These are phyloP conservation scores for Leucoma salicis DNA, from an alignment of 2,888 invertebrate species.

Conservation along the genomic window DNA sequence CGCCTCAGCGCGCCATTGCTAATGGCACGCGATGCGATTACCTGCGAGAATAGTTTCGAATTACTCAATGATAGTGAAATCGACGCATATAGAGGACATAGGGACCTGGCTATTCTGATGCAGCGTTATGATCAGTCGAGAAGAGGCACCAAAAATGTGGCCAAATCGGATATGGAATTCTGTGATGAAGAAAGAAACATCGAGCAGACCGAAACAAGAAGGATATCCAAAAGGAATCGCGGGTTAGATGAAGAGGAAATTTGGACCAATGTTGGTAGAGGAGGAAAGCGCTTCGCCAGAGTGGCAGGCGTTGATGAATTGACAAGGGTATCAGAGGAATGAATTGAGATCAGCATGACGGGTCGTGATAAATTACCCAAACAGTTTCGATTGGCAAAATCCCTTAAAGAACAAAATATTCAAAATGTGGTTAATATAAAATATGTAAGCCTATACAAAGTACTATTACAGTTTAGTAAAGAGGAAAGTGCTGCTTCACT, in stretches of 20 bases:
- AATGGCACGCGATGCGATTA: neutral
- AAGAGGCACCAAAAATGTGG: no score
- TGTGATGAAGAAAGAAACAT: neutral
- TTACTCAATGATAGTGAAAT: no score
- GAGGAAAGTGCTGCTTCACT: neutral
- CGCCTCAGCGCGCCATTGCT: neutral
- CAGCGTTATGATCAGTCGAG: no score
- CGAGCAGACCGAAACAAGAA: neutral
- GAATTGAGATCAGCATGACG: neutral
- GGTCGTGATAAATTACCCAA: neutral
- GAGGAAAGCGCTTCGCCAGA: neutral
- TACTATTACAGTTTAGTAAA: neutral
- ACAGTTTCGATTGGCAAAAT: no score
- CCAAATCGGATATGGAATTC: neutral
- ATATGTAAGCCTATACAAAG: neutral
- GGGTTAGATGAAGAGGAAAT: neutral
- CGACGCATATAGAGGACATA: no score
- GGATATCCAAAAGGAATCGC: neutral
- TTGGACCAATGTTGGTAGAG: neutral
- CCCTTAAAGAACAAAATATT: no score
- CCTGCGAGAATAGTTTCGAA: no score
- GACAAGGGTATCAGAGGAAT: neutral
- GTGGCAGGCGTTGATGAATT: neutral
- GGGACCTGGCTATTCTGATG: no score
- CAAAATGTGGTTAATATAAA: neutral